Base-by-base conservation (phyloP, 2,888 invertebrate genomes). In the Euzetes globulus region DNA sequence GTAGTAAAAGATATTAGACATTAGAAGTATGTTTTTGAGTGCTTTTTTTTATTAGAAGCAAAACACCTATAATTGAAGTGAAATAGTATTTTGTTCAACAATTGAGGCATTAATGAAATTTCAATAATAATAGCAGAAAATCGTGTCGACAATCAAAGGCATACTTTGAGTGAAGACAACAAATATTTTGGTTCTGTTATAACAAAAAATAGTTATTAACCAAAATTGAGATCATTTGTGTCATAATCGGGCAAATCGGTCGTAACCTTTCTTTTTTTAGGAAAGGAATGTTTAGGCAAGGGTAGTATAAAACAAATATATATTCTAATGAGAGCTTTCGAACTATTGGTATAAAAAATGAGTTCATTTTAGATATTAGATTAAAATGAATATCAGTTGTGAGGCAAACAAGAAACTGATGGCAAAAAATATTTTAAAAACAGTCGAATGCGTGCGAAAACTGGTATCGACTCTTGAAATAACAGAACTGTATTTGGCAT, bases 161-260 rank as follows among this genome's bases (percentile, higher is more conserved):
- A 55, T 55, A 22, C 7, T 9, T 63, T 33, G 29, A 29, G 22
- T 13, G 13, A 58, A 63, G 33, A 63, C 63, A 63, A 63, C 33
- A 63, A n/a, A 50, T 50, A 50, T 50, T 50, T 50, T 50, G 15
- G n/a, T 15, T n/a, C 33, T 33, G 7, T 17, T 3, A 63, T 17
- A 33, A 63, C 29, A 63, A 63, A 11, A 63, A 63, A 63, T 37
- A 17, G 33, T 11, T 63, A 29, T 33, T 63, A 63, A 63, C 63
- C 29, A 63, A 63, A 58, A 63, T 63, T 63, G 29, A 63, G 63
- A 33, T 63, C 33, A 63, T 63, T 63, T 63, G 33, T 33, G 25
- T 25, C n/a, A 55, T 11, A 25, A 55, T 9, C 11, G 58, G 58
- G 27, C 58, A 27, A 63, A 63, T 55, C 55, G 25, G 55, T 55